Conservation (phyloP, 2,888 invertebrate species). For the Tipula helvola region DNA sequence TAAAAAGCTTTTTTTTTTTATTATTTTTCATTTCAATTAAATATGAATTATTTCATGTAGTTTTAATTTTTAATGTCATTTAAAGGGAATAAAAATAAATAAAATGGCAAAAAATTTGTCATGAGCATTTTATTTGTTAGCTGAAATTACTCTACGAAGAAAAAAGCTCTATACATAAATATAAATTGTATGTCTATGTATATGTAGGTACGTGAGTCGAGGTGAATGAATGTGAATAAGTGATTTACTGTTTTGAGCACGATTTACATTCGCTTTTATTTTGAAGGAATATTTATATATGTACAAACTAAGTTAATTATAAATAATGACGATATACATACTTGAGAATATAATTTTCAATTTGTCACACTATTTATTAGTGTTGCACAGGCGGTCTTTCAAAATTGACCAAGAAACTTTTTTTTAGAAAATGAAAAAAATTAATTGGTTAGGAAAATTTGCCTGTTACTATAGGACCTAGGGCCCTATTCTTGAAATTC, state of each 20-base stretch:
- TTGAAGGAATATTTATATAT: neutral
- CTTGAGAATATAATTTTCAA: neutral
- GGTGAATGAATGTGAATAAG: neutral
- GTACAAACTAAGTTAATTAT: neutral
- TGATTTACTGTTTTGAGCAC: neutral
- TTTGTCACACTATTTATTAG: neutral
- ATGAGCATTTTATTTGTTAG: neutral
- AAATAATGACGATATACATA: neutral
- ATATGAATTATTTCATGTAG: slow-evolving; percentile 4
- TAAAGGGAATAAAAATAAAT: neutral
- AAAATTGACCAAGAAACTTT: too few relatives aligned
- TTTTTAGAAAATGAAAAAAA: too few relatives aligned
- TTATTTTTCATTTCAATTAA: neutral
- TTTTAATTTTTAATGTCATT: neutral
- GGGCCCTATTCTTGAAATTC: too few relatives aligned
- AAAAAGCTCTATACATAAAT: neutral
- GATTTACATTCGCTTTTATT: neutral
- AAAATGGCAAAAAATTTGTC: neutral
- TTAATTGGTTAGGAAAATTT: too few relatives aligned
- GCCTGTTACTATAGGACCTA: too few relatives aligned
- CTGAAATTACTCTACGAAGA: neutral
- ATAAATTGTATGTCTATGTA: neutral
- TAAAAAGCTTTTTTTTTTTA: neutral
- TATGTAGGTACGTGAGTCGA: neutral
- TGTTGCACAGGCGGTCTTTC: too few relatives aligned